Conservation (phyloP, 2,113 vertebrate genomes). For the Coptodon rendalli region DNA sequence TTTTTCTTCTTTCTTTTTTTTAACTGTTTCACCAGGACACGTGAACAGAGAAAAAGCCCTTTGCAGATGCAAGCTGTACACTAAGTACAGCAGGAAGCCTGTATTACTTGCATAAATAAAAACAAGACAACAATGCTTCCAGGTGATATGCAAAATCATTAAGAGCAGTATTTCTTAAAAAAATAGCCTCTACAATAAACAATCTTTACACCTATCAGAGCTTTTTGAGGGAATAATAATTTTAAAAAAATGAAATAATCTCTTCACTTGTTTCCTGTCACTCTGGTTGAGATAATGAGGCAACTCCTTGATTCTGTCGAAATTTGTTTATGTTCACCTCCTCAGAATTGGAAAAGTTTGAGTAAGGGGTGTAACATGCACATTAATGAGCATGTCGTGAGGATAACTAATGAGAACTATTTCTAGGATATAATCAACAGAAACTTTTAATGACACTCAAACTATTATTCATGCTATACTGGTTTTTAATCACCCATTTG, state of each 20-base stretch:
- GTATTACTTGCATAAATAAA: not conserved
- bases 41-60: not conserved
- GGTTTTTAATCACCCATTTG: not conserved
- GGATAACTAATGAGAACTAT: constrained; percentile 41
- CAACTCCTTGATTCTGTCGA: constrained; percentile 9
- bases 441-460: not conserved
- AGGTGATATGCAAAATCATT: not conserved
- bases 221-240: not conserved
- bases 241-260: not conserved
- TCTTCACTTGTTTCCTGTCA: constrained; percentile 6
- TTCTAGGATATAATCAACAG: not conserved
- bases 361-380: not conserved
- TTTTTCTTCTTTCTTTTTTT: not conserved
- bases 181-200: not conserved
- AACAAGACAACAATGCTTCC: not conserved
- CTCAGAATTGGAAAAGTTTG: not conserved
- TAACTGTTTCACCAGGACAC: not conserved
- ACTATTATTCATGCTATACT: not conserved
- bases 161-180: not conserved
- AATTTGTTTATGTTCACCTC: constrained; percentile 46
- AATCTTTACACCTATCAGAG: not conserved
- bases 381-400: constrained; percentile 48
- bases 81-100: not conserved
- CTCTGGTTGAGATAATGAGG: constrained; percentile 39
- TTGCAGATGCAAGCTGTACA: not conserved